These are phyloP conservation scores for Heliopora coerulea DNA, from an alignment of 92 coral and sea anemone species.

Conservation along the genomic window DNA sequence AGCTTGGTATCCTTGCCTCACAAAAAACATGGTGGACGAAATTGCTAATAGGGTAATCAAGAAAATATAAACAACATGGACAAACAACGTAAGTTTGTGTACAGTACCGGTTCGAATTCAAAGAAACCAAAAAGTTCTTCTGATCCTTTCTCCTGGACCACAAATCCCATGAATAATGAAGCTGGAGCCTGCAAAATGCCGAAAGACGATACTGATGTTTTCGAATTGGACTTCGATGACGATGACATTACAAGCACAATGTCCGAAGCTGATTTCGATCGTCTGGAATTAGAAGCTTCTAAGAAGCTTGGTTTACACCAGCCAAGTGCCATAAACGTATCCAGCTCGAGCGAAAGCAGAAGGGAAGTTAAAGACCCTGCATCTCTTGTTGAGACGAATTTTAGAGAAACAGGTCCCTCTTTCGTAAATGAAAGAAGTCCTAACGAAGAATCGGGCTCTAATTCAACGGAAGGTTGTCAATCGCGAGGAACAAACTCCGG, in stretches of 20 bases:
- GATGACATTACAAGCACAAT: conserved; percentile 28
- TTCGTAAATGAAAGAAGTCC: not conserved
- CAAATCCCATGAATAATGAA: not conserved
- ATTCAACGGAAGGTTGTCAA: not conserved
- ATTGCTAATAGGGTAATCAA: not conserved
- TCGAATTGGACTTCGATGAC: conserved; percentile 31
- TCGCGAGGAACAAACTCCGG: not conserved
- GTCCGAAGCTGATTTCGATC: conserved; percentile 24
- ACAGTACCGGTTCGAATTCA: not conserved
- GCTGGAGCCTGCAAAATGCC: not conserved
- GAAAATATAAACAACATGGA: not conserved
- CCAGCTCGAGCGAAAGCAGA: too few species aligned
- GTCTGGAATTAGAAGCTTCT: conserved; percentile 14
- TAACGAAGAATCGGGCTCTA: not conserved
- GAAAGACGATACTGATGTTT: conserved; percentile 68
- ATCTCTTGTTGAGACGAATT: not conserved
- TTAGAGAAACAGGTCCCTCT: not conserved
- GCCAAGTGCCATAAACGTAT: not conserved
- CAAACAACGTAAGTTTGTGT: conserved; percentile 1
- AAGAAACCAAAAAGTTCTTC: not conserved
- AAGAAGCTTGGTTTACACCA: conserved; percentile 10
- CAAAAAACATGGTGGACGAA: conserved; percentile 17
- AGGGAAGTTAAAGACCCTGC: not conserved
- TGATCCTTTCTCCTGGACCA: not conserved
- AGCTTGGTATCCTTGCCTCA: not conserved